A percentile compares a stretch with the other conserved stretches of the same genome.
Evolutionary conservation across 2,797 vertebrate genomes (phyloP).

Genomic region (Bucorvus abyssinicus): DNA sequence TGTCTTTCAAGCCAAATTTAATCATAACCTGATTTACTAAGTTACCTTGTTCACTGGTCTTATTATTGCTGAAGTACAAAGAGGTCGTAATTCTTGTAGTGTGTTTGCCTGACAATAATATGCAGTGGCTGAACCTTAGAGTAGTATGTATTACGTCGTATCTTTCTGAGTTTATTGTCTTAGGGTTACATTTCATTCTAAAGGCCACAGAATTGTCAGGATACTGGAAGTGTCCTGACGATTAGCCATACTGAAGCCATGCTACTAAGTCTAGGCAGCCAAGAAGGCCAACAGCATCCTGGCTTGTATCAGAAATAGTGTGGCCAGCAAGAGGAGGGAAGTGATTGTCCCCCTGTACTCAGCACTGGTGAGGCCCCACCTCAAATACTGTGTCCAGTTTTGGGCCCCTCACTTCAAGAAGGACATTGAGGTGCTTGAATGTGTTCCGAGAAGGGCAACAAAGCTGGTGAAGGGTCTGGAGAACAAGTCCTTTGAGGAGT

Average conservation of each 20-base stretch:
- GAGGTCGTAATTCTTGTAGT: background rate
- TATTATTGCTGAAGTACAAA: background rate
- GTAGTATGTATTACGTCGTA: background rate
- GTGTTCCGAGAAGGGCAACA: too few relatives aligned
- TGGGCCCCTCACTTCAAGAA: too few relatives aligned
- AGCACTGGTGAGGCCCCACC: too few relatives aligned
- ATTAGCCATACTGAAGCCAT: background rate
- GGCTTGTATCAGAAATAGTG: too few relatives aligned
- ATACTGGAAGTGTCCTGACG: background rate
- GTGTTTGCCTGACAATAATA: background rate
- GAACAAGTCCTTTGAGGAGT: too few relatives aligned
- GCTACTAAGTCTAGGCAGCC: background rate
- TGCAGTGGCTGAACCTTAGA: background rate
- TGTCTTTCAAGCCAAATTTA: background rate
- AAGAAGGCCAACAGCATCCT: too few relatives aligned
- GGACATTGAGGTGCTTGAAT: too few relatives aligned
- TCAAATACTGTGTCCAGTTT: too few relatives aligned
- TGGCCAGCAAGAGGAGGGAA: too few relatives aligned
- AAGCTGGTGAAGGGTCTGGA: too few relatives aligned
- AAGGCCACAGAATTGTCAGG: background rate
- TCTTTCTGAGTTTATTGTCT: background rate
- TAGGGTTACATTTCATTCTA: background rate
- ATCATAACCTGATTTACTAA: background rate
- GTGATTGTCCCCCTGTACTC: too few relatives aligned
- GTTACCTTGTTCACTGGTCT: background rate